Evolutionary conservation across 2,113 vertebrate species (phyloP).

Genomic region (Morone chrysops): DNA sequence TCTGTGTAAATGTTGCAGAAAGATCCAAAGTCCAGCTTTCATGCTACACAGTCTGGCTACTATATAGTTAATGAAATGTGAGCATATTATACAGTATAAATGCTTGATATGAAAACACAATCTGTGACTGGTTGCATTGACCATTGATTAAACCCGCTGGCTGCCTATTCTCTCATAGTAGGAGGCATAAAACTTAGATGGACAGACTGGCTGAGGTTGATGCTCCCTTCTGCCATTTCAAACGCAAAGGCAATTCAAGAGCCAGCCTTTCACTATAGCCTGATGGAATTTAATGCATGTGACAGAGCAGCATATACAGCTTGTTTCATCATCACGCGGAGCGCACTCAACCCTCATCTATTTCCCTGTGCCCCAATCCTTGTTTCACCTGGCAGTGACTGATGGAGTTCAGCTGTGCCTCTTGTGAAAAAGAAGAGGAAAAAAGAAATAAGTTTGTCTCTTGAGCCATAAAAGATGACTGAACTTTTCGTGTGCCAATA

Average conservation of each 20-base stretch:
- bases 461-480: slow-evolving; percentile 45
- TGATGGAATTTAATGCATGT: slow-evolving; percentile 40
- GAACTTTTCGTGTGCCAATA: slow-evolving; percentile 49
- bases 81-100: slow-evolving; percentile 12
- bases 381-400: slow-evolving; percentile 67
- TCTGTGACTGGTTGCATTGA: background rate
- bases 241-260: slow-evolving; percentile 30
- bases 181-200: background rate
- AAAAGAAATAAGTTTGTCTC: slow-evolving; percentile 34
- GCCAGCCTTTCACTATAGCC: slow-evolving; percentile 8
- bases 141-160: slow-evolving; percentile 1
- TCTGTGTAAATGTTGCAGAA: slow-evolving; percentile 19
- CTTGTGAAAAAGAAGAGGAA: slow-evolving; percentile 12
- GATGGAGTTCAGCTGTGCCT: slow-evolving; percentile 61
- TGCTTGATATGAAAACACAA: background rate
- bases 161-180: background rate
- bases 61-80: slow-evolving; percentile 9
- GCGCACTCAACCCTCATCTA: slow-evolving; percentile 30
- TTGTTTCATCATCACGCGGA: slow-evolving; percentile 49
- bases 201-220: slow-evolving; percentile 11
- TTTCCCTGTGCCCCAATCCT: slow-evolving; percentile 22
- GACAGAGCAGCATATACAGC: slow-evolving; percentile 20
- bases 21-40: background rate
- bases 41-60: background rate
- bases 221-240: background rate